A percentile compares a stretch with the other conserved stretches of the same genome.
Evolutionary conservation across 1,140 invertebrate genomes (phyloP).

Genomic region (Scaptomyza pallida): DNA sequence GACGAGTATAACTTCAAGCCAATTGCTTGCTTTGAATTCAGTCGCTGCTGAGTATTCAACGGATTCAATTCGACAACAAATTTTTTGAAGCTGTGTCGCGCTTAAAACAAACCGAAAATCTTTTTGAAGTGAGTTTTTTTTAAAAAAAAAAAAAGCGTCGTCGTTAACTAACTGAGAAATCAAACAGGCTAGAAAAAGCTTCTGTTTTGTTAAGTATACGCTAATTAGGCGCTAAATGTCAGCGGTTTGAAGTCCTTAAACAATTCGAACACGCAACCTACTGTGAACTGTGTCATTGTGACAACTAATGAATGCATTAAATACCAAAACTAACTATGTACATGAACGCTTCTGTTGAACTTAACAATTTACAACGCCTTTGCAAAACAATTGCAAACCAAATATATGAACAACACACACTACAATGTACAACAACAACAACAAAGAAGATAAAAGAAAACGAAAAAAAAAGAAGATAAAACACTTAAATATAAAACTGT

Average conservation of each 20-base stretch:
- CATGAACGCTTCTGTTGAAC: conserved; percentile 6
- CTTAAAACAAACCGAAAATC: conserved; percentile 1
- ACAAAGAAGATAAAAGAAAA: conserved; percentile 10
- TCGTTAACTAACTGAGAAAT: conserved; percentile 17
- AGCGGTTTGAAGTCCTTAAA: conserved; percentile 19
- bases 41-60: conserved; percentile 76
- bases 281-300: conserved; percentile 28
- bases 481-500: conserved; percentile 33
- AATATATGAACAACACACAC: conserved; percentile 6
- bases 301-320: background rate
- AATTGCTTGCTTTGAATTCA: conserved; percentile 73
- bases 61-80: conserved; percentile 60
- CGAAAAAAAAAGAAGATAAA: background rate
- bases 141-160: background rate
- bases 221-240: conserved; percentile 34
- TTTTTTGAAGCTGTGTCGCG: conserved; percentile 3
- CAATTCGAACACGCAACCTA: background rate
- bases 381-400: conserved; percentile 25
- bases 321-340: no score
- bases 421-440: conserved; percentile 22
- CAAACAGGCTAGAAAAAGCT: conserved; percentile 3
- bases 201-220: conserved; percentile 8
- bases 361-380: conserved; percentile 29
- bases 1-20: conserved; percentile 79
- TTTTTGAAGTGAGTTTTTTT: conserved; percentile 27